These are phyloP conservation scores for Sarcophaga bullata DNA, from an alignment of 1,140 invertebrate genomes.

Conservation along the genomic window DNA sequence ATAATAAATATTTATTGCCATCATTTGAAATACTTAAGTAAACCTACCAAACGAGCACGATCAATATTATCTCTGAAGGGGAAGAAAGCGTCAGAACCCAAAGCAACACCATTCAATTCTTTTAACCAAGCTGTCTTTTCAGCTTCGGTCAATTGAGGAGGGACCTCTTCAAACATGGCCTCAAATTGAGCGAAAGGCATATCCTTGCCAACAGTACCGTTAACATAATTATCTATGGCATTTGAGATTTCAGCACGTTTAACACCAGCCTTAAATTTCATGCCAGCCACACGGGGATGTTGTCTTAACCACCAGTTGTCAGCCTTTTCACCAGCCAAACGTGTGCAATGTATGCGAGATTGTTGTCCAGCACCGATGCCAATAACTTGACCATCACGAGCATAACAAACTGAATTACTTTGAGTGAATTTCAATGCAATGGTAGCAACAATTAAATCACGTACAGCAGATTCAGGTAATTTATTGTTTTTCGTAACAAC, in stretches of 20 bases:
- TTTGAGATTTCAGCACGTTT: conserved; percentile 95
- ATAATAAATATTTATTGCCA: background rate
- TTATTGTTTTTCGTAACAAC: conserved; percentile 80
- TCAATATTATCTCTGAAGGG: conserved; percentile 98
- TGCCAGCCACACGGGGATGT: conserved; percentile 85
- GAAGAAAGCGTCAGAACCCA: conserved; percentile 99
- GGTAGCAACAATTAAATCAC: conserved; percentile 95
- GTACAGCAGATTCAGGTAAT: conserved; percentile 79
- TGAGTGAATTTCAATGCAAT: conserved; percentile 98
- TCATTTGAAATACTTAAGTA: conserved; percentile 32
- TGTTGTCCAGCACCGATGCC: conserved; percentile 98
- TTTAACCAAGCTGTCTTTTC: conserved; percentile 85
- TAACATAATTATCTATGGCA: conserved; percentile 95
- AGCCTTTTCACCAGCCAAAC: conserved; percentile 97
- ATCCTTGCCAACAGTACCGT: conserved; percentile 84
- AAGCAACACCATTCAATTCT: conserved; percentile 83
- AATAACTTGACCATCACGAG: conserved; percentile 88
- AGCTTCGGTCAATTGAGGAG: conserved; percentile 73
- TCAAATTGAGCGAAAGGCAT: conserved; percentile 65
- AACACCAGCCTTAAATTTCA: conserved; percentile 90
- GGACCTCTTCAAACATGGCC: conserved; percentile 77
- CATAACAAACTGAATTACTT: conserved; percentile 69
- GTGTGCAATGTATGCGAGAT: conserved; percentile 96
- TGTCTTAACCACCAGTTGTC: conserved; percentile 98
- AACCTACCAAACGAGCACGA: conserved; percentile 84